Conservation (phyloP, 2,797 vertebrate genomes). For the Fistularia tabacaria region DNA sequence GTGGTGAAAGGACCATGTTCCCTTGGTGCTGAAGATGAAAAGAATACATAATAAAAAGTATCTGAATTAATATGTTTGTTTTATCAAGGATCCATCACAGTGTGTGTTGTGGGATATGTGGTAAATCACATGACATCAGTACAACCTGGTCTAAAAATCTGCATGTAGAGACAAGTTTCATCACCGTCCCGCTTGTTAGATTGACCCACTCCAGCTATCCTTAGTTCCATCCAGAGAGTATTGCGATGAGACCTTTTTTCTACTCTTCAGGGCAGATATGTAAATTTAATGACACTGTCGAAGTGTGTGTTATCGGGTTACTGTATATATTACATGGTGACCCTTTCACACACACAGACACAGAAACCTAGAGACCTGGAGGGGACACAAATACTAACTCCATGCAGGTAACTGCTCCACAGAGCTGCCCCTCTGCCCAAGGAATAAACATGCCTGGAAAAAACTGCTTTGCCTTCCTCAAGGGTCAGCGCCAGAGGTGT, state of each 20-base stretch:
- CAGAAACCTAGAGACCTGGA: slow-evolving; percentile 57
- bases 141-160: no score
- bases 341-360: slow-evolving; percentile 60
- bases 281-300: slow-evolving; percentile 84
- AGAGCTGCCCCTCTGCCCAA: slow-evolving; percentile 40
- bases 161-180: no score
- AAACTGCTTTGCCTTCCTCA: slow-evolving; percentile 75
- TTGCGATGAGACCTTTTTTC: slow-evolving; percentile 58
- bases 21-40: not conserved
- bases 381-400: slow-evolving; percentile 43
- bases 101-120: no score
- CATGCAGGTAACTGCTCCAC: slow-evolving; percentile 54
- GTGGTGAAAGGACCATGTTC: slow-evolving; percentile 16
- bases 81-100: no score
- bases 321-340: slow-evolving; percentile 80
- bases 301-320: slow-evolving; percentile 77
- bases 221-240: slow-evolving; percentile 15
- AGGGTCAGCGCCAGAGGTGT: slow-evolving; percentile 69
- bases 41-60: no score
- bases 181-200: not conserved
- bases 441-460: slow-evolving; percentile 67
- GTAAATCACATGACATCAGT: no score
- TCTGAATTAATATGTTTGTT: no score
- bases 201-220: slow-evolving; percentile 7
- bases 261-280: slow-evolving; percentile 65